These are phyloP conservation scores for Stichodactyla helianthus DNA, from an alignment of 64 coral and sea anemone species.

Conservation along the genomic window DNA sequence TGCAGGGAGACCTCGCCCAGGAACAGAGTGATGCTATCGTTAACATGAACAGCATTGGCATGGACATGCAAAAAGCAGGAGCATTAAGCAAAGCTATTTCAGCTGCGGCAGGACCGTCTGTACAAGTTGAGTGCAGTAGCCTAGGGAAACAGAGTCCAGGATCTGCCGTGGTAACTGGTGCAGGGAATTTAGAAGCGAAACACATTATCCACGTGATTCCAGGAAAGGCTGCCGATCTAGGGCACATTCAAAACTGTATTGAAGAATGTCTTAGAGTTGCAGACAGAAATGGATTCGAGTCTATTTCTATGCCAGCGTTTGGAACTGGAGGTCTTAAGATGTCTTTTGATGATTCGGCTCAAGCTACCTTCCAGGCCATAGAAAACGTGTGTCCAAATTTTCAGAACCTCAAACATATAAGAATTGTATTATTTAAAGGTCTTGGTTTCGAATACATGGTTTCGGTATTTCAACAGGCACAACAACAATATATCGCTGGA, in stretches of 20 bases:
- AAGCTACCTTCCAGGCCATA: conserved; percentile 27
- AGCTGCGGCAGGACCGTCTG: conserved; percentile 5
- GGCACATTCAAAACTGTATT: conserved; percentile 19
- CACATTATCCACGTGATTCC: conserved; percentile 40
- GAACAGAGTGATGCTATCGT: conserved; percentile 75
- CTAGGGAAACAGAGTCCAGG: conserved; percentile 50
- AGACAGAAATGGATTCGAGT: background rate
- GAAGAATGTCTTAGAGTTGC: conserved; percentile 17
- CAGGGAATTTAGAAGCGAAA: conserved; percentile 35
- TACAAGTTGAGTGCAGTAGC: conserved; percentile 53
- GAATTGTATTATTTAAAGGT: background rate
- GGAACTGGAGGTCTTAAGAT: conserved; percentile 26
- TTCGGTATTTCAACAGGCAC: background rate
- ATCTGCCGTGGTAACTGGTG: conserved; percentile 56
- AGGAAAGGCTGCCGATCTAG: background rate
- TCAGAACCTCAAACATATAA: conserved; percentile 6
- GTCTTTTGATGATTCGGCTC: background rate
- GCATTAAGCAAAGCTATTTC: conserved; percentile 64
- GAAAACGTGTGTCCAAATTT: background rate
- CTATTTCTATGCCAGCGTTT: conserved; percentile 34
- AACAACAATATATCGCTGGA: background rate
- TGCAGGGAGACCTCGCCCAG: conserved; percentile 52
- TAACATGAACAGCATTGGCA: conserved; percentile 53
- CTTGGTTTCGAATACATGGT: background rate
- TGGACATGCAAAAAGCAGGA: conserved; percentile 70